Evolutionary conservation across 2,113 vertebrate species (phyloP).

Genomic region (Tamias sibiricus): DNA sequence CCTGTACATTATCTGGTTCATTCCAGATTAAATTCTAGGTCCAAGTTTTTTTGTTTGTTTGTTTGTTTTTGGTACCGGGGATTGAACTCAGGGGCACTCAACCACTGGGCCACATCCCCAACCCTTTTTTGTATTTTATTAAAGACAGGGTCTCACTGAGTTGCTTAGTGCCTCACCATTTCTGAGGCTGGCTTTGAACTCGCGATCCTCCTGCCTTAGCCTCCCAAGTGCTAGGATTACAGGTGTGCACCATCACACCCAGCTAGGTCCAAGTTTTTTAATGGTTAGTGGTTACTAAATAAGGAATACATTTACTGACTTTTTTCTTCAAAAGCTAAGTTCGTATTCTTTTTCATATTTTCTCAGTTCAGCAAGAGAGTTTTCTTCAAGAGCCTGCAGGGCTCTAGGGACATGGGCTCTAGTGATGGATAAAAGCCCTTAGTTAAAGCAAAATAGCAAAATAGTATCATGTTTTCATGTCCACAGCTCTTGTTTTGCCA

Average conservation of each 20-base stretch:
- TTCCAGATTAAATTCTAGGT: background rate
- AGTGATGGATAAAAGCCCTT: background rate
- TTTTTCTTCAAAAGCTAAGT: slow-evolving; percentile 18
- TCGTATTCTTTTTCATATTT: background rate
- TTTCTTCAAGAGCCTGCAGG: background rate
- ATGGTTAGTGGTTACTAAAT: slow-evolving; percentile 46
- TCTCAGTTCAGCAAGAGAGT: background rate
- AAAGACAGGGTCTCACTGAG: no score
- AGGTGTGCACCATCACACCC: no score
- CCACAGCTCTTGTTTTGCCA: no score
- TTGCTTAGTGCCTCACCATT: no score
- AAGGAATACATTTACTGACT: slow-evolving; percentile 12
- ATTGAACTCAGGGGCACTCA: no score
- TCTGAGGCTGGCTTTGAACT: no score
- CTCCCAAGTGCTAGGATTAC: no score
- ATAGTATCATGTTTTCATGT: background rate
- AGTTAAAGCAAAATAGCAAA: background rate
- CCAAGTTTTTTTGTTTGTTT: slow-evolving; percentile 24
- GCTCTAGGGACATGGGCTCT: background rate
- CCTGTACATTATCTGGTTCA: background rate
- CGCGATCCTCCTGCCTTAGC: no score
- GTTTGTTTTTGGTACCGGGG: no score
- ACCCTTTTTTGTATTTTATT: no score
- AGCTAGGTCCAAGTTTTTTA: background rate
- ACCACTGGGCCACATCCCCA: no score